phyloP scores from a whole-genome alignment of 1,140 invertebrate genomes.

The Rhysida immarginata region DNA sequence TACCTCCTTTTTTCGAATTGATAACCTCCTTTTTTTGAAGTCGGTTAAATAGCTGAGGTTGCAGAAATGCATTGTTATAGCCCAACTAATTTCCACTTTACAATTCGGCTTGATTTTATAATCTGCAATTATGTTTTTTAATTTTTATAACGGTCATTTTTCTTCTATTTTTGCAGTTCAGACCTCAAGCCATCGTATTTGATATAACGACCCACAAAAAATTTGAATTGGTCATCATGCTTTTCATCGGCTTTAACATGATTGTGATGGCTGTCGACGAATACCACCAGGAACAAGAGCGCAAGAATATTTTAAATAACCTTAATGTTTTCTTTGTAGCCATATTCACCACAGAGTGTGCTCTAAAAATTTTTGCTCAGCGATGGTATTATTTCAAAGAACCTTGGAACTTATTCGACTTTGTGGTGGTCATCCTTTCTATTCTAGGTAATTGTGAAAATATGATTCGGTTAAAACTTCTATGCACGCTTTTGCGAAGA shows the following conservation, averaged over 20 bases:
- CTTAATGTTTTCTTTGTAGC: constrained; percentile 96
- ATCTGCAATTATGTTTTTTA: too few species aligned
- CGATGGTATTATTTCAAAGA: constrained; percentile 97
- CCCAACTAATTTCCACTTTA: too few species aligned
- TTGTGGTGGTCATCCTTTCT: constrained; percentile 95
- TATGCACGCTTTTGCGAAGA: too few species aligned
- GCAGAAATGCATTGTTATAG: too few species aligned
- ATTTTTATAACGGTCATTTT: too few species aligned
- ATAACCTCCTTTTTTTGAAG: too few species aligned
- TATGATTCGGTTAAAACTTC: too few species aligned
- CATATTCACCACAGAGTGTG: constrained; percentile 93
- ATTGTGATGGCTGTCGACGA: constrained; percentile 95
- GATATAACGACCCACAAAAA: constrained; percentile 95
- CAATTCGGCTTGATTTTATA: too few species aligned
- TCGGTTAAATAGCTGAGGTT: too few species aligned
- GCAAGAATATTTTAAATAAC: constrained; percentile 67
- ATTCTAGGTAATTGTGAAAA: constrained; percentile 87
- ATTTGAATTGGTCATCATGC: constrained; percentile 99
- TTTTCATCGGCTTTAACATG: constrained; percentile 98
- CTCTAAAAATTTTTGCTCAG: constrained; percentile 91
- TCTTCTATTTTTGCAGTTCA: constrained; percentile 54
- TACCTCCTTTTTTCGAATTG: too few species aligned
- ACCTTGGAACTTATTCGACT: constrained; percentile 99
- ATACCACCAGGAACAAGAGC: constrained; percentile 69
- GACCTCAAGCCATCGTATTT: constrained; percentile 87